Percentiles rank a stretch among this genome's conserved stretches.
phyloP scores from a whole-genome alignment of 1,140 invertebrate species.

The Drosophila arawakana region DNA sequence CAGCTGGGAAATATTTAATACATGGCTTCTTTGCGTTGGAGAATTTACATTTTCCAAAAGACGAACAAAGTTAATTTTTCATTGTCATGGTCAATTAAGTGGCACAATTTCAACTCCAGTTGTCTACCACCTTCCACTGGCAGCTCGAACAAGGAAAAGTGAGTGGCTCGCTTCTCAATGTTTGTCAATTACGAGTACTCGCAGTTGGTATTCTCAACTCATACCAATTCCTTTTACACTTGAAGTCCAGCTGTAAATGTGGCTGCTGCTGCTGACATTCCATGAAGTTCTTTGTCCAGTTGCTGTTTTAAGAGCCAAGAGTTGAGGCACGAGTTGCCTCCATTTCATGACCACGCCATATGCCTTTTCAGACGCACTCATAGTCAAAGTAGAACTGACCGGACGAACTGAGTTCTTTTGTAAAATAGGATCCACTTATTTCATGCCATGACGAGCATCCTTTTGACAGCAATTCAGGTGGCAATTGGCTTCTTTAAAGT shows the following conservation, averaged over 20 bases:
- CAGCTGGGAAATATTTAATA: constrained; percentile 60
- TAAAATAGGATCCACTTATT: constrained; percentile 65
- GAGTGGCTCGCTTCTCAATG: constrained; percentile 70
- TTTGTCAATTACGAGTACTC: constrained; percentile 75
- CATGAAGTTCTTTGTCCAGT: constrained; percentile 62
- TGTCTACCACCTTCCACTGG: not conserved
- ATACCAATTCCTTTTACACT: constrained; percentile 43
- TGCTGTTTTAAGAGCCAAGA: constrained; percentile 73
- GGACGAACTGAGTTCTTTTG: constrained; percentile 30
- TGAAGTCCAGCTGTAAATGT: constrained; percentile 8
- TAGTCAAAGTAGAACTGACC: not conserved
- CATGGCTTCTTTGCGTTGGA: constrained; percentile 42
- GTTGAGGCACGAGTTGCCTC: constrained; percentile 61
- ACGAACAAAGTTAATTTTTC: constrained; percentile 76
- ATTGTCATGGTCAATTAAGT: constrained; percentile 81
- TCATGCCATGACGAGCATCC: constrained; percentile 29
- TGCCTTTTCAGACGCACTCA: not conserved
- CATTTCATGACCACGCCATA: constrained; percentile 16
- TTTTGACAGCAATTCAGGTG: constrained; percentile 36
- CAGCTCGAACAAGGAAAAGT: constrained; percentile 50
- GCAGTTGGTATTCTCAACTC: not conserved
- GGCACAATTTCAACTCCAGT: constrained; percentile 23
- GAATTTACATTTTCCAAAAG: constrained; percentile 46
- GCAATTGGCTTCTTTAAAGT: constrained; percentile 64
- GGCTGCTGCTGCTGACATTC: constrained; percentile 17